Evolutionary conservation across 1,140 invertebrate genomes (phyloP), one percentile per base, ranked within the genome.

Genomic region (Calycopis cecrops): DNA sequence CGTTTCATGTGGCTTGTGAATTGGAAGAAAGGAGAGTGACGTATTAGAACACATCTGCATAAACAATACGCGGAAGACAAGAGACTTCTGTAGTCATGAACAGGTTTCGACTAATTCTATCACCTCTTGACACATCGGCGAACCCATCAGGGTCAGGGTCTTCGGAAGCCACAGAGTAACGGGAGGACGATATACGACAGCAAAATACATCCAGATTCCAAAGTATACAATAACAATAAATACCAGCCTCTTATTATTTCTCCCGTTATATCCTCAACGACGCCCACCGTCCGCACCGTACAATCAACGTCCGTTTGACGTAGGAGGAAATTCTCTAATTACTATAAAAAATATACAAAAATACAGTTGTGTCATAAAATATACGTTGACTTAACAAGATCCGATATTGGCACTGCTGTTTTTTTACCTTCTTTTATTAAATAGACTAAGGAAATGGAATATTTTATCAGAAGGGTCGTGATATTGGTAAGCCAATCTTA

Each of bases 381-480:
- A 44, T 16, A 44, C 38, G 3, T 9, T 16, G 40, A 44, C 40
- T 16, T 44, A 44, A 44, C 40, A 44, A 16, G 40, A 16, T 44
- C 16, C 40, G 14, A 16, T 14, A 16, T 9, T 44, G 14, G 7
- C 14, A 16, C 16, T 16, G 14, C 7, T 37, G 35, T 44, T 44
- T 44, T 44, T 16, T 44, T 44, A 14, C 12, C 40, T 44, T 44
- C 17, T 44, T 44, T 16, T 44, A 44, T 44, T 44, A 44, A 44
- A 44, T 16, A 44, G 12, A 44, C 40, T 14, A 42, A 44, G 40
- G 40, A 44, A 44, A 44, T 44, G 40, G 40, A 44, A 44, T 44
- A 44, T 44, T 44, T 44, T 44, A 44, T 44, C 40, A 44, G 40
- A 44, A 44, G 40, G 40, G 40, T 44, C 40, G 40, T 44, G 40